Percentiles rank a stretch among this genome's conserved stretches.
Evolutionary conservation across 2,797 vertebrate genomes (phyloP).

Genomic region (Phalanger gymnotis): DNA sequence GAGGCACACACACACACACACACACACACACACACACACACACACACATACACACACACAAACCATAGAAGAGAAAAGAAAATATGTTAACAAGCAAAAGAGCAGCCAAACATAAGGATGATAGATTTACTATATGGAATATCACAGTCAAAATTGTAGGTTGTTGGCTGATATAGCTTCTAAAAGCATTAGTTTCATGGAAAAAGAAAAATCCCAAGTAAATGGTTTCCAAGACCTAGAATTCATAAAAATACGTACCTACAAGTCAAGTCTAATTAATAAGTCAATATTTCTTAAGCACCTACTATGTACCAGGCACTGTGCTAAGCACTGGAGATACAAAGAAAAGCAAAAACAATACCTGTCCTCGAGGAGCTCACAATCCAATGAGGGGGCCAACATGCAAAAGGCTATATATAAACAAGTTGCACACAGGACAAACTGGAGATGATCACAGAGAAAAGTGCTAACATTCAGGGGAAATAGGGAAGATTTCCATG

Average conservation of each 20-base stretch:
- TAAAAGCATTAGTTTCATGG: not conserved
- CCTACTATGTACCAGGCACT: not conserved
- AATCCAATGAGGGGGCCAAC: not conserved
- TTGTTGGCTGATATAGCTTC: not conserved
- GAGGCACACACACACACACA: not conserved
- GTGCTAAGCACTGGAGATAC: not conserved
- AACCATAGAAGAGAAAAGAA: not conserved
- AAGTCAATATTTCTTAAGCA: constrained; percentile 1
- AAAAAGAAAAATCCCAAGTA: not conserved
- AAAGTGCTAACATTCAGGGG: not conserved
- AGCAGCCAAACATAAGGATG: not conserved
- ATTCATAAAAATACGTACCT: not conserved
- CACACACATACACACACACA: no score
- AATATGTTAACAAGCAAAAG: not conserved
- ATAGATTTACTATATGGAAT: not conserved
- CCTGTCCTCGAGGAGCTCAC: constrained; percentile 10
- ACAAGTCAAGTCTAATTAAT: not conserved
- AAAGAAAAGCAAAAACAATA: not conserved
- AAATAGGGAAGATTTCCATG: not conserved
- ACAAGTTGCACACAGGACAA: not conserved
- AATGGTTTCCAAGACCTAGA: not conserved
- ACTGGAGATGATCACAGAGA: not conserved
- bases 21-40: no score
- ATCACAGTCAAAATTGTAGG: not conserved
- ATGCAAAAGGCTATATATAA: not conserved